Evolutionary conservation across 2,888 invertebrate genomes (phyloP).

Genomic region (Sipha maydis): DNA sequence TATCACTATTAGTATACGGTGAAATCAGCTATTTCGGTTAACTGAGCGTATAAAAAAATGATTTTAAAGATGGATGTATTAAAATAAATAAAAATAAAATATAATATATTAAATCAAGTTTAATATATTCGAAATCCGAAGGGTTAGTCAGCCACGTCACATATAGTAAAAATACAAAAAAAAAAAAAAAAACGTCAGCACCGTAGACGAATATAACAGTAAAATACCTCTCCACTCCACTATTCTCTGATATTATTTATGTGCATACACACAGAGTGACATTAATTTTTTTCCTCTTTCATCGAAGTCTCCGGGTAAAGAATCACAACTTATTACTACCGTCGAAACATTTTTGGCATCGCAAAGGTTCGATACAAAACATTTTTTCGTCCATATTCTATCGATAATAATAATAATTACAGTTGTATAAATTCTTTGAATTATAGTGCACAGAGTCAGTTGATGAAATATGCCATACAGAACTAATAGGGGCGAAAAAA

Average conservation of each 20-base stretch:
- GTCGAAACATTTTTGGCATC: no score
- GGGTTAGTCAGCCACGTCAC: slow-evolving; percentile 32
- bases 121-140: slow-evolving; percentile 44
- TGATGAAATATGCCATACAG: neutral
- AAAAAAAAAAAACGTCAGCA: slow-evolving; percentile 23
- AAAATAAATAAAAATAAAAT: slow-evolving; percentile 35
- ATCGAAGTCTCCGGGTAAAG: slow-evolving; percentile 6
- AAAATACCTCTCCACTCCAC: neutral
- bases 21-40: slow-evolving; percentile 39
- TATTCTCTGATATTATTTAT: neutral
- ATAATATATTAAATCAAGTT: slow-evolving; percentile 41
- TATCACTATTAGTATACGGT: neutral
- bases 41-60: slow-evolving; percentile 16
- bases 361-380: no score
- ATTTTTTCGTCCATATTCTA: neutral
- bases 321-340: neutral
- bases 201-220: neutral
- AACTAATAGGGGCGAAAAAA: slow-evolving; percentile 19
- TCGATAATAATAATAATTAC: no score
- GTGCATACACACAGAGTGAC: neutral
- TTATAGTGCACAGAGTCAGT: neutral
- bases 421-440: neutral
- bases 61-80: slow-evolving; percentile 23
- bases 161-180: neutral
- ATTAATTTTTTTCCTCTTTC: slow-evolving; percentile 20